These are phyloP conservation scores for Neodiprion lecontei DNA, from an alignment of 1,140 invertebrate genomes.

Conservation along the genomic window DNA sequence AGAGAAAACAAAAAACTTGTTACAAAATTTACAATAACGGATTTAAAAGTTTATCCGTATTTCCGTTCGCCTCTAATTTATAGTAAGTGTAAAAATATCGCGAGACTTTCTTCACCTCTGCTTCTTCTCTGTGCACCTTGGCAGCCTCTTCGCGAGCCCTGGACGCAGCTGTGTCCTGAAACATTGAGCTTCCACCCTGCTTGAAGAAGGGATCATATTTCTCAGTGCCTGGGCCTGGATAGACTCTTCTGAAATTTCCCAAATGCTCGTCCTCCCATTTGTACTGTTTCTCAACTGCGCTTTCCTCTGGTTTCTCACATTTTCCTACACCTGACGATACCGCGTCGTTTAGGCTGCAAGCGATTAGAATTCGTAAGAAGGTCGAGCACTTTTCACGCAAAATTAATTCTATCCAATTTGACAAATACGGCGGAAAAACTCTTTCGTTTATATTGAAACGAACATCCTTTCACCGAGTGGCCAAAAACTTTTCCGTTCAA, in stretches of 20 bases:
- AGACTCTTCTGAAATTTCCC: slow-evolving; percentile 63
- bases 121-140: slow-evolving; percentile 67
- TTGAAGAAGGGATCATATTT: slow-evolving; percentile 78
- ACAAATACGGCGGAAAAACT: too few relatives aligned
- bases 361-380: neutral
- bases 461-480: too few relatives aligned
- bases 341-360: slow-evolving; percentile 29
- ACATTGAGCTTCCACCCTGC: slow-evolving; percentile 75
- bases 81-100: neutral
- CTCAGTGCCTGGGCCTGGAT: slow-evolving; percentile 45
- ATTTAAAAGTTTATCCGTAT: neutral
- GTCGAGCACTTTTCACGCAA: neutral
- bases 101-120: slow-evolving; percentile 56
- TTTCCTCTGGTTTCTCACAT: slow-evolving; percentile 35
- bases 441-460: too few relatives aligned
- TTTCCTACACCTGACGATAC: slow-evolving; percentile 30
- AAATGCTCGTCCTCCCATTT: slow-evolving; percentile 80
- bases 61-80: slow-evolving; percentile 6
- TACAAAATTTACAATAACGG: neutral
- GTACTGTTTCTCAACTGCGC: slow-evolving; percentile 66
- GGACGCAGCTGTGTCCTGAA: slow-evolving; percentile 80
- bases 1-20: slow-evolving; percentile 7
- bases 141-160: slow-evolving; percentile 74
- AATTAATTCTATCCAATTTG: neutral
- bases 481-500: neutral